phyloP scores from a whole-genome alignment of 2,888 invertebrate species.

The Cheilosia scutellata region DNA sequence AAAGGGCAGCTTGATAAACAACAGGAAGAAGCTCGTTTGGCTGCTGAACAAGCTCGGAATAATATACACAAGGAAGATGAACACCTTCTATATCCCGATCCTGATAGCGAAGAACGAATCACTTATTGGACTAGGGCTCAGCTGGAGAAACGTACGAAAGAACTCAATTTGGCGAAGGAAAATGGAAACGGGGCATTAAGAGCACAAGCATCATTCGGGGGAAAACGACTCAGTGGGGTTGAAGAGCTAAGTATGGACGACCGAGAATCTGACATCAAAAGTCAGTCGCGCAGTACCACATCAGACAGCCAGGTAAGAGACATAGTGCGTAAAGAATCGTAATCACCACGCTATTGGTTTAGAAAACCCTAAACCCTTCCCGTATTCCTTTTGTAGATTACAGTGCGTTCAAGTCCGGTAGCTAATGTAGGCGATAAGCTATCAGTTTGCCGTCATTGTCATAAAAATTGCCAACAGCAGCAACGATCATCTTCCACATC shows the following conservation, averaged over 20 bases:
- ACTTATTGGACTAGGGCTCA: constrained; percentile 90
- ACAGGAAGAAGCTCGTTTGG: constrained; percentile 83
- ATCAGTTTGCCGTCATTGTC: constrained; percentile 91
- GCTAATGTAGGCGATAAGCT: constrained; percentile 88
- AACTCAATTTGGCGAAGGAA: constrained; percentile 87
- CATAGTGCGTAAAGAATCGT: constrained; percentile 35
- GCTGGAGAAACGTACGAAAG: constrained; percentile 88
- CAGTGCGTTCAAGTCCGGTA: constrained; percentile 90
- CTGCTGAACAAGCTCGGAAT: constrained; percentile 80
- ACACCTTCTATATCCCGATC: constrained; percentile 80
- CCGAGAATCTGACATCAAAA: constrained; percentile 85
- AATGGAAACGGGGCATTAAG: constrained; percentile 82
- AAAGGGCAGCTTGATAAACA: constrained; percentile 89
- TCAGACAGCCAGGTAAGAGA: constrained; percentile 90
- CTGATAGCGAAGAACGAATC: constrained; percentile 82
- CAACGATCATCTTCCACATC: constrained; percentile 76
- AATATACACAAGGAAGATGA: constrained; percentile 83
- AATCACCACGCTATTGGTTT: constrained; percentile 25
- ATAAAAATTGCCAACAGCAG: constrained; percentile 87
- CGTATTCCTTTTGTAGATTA: constrained; percentile 85
- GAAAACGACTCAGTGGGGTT: constrained; percentile 83
- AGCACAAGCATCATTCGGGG: constrained; percentile 79
- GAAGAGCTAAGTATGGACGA: constrained; percentile 85
- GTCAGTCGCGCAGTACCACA: constrained; percentile 90
- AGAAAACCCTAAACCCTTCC: constrained; percentile 39